Percentiles rank a stretch among this genome's conserved stretches.
phyloP scores from a whole-genome alignment of 1,140 invertebrate species.

The Dysdera silvatica region DNA sequence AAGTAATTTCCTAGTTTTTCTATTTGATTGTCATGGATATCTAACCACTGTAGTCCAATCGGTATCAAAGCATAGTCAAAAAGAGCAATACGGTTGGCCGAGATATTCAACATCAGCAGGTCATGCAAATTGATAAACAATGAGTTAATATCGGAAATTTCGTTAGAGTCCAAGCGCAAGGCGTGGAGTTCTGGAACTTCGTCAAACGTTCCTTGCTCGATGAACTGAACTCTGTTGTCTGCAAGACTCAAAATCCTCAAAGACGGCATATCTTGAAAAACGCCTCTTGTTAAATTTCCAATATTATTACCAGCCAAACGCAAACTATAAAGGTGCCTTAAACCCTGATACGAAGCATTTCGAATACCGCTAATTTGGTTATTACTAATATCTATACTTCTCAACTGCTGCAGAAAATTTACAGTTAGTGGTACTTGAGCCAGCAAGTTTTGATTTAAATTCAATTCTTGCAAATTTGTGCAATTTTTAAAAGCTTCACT shows the following conservation, averaged over 20 bases:
- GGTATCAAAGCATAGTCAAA: conserved; percentile 85
- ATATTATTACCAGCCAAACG: conserved; percentile 78
- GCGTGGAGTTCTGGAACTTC: conserved; percentile 70
- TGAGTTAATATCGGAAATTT: conserved; percentile 71
- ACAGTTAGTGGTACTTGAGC: conserved; percentile 62
- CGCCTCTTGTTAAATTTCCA: conserved; percentile 70
- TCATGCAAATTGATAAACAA: conserved; percentile 72
- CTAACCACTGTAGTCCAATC: conserved; percentile 71
- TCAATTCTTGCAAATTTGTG: conserved; percentile 67
- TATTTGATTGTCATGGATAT: conserved; percentile 81
- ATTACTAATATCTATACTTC: conserved; percentile 70
- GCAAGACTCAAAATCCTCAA: conserved; percentile 82
- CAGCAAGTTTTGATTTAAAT: conserved; percentile 71
- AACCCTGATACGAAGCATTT: conserved; percentile 68
- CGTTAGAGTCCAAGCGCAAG: conserved; percentile 75
- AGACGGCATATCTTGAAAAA: conserved; percentile 68
- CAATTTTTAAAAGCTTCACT: conserved; percentile 72
- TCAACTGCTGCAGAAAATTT: conserved; percentile 62
- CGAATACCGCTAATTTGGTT: conserved; percentile 67
- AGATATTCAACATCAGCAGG: conserved; percentile 81
- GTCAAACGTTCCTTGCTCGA: conserved; percentile 75
- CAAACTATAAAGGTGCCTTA: conserved; percentile 69
- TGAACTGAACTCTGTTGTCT: conserved; percentile 66
- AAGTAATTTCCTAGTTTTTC: conserved; percentile 77
- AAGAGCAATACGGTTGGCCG: conserved; percentile 77